Percentiles rank a stretch among this genome's conserved stretches.
Evolutionary conservation across 2,888 invertebrate species (phyloP).

Genomic region (Anodontia alba): DNA sequence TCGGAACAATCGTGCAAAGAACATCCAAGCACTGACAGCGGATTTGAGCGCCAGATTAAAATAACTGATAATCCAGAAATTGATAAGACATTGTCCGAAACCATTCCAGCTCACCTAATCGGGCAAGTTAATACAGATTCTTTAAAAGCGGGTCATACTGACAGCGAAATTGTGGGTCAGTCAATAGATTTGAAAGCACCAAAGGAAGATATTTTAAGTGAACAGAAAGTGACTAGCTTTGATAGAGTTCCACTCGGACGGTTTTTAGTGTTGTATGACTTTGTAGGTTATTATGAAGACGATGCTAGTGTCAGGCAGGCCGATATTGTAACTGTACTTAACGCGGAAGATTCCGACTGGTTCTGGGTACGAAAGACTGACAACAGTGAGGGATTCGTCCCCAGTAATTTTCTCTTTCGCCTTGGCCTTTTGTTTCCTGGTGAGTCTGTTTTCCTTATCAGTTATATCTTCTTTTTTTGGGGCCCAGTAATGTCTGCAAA

Average conservation of each 20-base stretch:
- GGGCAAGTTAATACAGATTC: background rate
- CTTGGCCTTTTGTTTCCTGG: background rate
- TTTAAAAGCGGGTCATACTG: background rate
- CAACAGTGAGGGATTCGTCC: slow-evolving; percentile 97
- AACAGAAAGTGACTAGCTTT: slow-evolving; percentile 20
- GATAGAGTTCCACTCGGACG: slow-evolving; percentile 87
- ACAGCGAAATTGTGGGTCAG: background rate
- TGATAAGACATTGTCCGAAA: background rate
- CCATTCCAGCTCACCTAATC: background rate
- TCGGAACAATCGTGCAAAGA: slow-evolving; percentile 28
- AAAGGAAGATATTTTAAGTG: background rate
- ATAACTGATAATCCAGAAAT: background rate
- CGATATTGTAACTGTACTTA: slow-evolving; percentile 97
- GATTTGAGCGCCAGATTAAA: background rate
- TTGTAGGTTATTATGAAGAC: slow-evolving; percentile 94
- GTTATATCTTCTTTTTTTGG: too few species aligned
- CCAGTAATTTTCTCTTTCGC: slow-evolving; percentile 82
- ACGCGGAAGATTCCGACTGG: slow-evolving; percentile 98
- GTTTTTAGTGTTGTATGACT: slow-evolving; percentile 96
- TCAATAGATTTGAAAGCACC: background rate
- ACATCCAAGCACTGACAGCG: slow-evolving; percentile 5
- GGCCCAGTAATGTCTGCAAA: background rate
- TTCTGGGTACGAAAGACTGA: slow-evolving; percentile 97
- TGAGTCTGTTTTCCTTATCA: background rate
- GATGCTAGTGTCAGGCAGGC: slow-evolving; percentile 97